Percentiles rank a stretch among this genome's conserved stretches.
These are phyloP conservation scores for Drosophila tristis DNA, from an alignment of 1,140 invertebrate genomes.

Conservation along the genomic window DNA sequence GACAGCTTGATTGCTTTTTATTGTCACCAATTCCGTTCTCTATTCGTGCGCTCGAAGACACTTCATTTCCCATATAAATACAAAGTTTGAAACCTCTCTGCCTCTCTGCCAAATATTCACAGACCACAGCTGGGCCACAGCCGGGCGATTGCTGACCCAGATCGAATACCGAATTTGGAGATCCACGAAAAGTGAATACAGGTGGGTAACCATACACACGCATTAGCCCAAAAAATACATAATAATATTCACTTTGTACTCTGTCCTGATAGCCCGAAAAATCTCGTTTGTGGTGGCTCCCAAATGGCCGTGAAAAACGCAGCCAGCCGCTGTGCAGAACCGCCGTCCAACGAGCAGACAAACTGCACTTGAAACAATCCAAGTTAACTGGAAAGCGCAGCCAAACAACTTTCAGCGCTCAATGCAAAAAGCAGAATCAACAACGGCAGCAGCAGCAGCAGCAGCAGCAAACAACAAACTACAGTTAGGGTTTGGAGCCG, in stretches of 20 bases:
- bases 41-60: slow-evolving; percentile 3
- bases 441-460: slow-evolving; percentile 12
- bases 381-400: slow-evolving; percentile 70
- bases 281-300: slow-evolving; percentile 47
- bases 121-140: background rate
- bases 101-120: slow-evolving; percentile 2
- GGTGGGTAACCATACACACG: slow-evolving; percentile 1
- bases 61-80: too few species aligned
- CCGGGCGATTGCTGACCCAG: slow-evolving; percentile 7
- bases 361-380: slow-evolving; percentile 62
- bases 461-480: slow-evolving; percentile 32
- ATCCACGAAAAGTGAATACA: background rate
- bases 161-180: background rate
- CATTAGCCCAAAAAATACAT: slow-evolving; percentile 4
- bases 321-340: slow-evolving; percentile 26
- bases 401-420: slow-evolving; percentile 64
- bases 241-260: slow-evolving; percentile 14
- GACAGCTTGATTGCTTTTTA: slow-evolving; percentile 45
- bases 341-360: slow-evolving; percentile 31
- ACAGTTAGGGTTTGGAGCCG: slow-evolving; percentile 59
- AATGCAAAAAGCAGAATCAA: background rate
- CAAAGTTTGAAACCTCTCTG: background rate
- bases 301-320: slow-evolving; percentile 48
- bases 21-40: slow-evolving; percentile 33
- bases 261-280: slow-evolving; percentile 29